phyloP scores from a whole-genome alignment of 2,113 vertebrate genomes.

The rabbit (Oryctolagus cuniculus) region DNA sequence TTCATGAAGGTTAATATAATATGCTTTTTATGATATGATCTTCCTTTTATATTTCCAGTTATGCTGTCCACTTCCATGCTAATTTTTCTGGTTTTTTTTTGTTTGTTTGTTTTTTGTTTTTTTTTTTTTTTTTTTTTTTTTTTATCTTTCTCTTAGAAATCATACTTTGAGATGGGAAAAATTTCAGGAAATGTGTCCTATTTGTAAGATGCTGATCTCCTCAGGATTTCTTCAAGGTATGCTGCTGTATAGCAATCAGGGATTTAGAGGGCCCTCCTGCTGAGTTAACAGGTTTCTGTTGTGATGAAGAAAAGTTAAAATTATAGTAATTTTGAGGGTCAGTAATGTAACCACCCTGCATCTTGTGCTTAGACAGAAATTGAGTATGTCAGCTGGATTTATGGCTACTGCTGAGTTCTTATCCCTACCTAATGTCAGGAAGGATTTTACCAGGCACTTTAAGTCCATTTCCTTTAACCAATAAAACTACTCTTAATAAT shows the following conservation, averaged over 20 bases:
- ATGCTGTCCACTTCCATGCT: neutral
- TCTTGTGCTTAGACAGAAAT: neutral
- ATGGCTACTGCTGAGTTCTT: neutral
- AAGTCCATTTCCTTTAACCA: neutral
- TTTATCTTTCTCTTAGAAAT: constrained; percentile 56
- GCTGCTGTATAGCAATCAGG: neutral
- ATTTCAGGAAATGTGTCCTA: constrained; percentile 25
- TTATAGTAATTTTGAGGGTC: constrained; percentile 57
- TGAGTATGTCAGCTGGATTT: neutral
- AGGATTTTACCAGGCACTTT: neutral
- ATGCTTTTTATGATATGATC: constrained; percentile 11
- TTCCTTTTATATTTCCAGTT: constrained; percentile 71
- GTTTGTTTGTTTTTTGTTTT: too few species aligned
- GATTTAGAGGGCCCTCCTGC: neutral
- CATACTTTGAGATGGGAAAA: constrained; percentile 20
- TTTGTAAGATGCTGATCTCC: neutral
- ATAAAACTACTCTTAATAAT: neutral
- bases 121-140: too few species aligned
- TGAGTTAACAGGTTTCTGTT: constrained; percentile 21
- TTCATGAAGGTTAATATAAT: constrained; percentile 67
- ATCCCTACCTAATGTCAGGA: neutral
- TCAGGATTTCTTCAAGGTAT: constrained; percentile 59
- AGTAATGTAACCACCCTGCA: neutral
- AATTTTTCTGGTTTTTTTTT: too few species aligned
- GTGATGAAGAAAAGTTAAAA: constrained; percentile 19